A percentile compares a stretch with the other conserved stretches of the same genome.
phyloP scores from a whole-genome alignment of 2,797 vertebrate species.

The Clamator glandarius region DNA sequence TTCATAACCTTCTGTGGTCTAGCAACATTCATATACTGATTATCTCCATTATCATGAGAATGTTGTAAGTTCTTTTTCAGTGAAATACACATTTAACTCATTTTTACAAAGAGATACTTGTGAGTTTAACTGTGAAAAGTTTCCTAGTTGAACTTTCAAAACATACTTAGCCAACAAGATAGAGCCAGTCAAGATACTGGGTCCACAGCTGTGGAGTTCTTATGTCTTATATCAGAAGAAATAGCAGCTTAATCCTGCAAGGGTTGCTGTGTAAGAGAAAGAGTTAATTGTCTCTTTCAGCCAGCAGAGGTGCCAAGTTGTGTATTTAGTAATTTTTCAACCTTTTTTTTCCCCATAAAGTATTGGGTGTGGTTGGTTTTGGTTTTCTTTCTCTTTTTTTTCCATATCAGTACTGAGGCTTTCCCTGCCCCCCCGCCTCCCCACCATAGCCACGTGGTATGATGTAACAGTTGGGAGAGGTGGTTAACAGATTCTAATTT shows the following conservation, averaged over 20 bases:
- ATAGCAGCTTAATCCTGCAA: not conserved
- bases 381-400: slow-evolving; percentile 12
- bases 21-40: slow-evolving; percentile 4
- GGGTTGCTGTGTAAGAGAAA: not conserved
- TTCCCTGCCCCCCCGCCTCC: too few species aligned
- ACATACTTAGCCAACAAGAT: not conserved
- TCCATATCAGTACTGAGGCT: not conserved
- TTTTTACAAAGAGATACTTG: not conserved
- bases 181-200: not conserved
- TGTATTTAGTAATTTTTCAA: not conserved
- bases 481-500: not conserved
- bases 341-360: not conserved
- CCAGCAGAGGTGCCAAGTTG: not conserved
- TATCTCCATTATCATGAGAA: not conserved
- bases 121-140: not conserved
- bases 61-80: not conserved
- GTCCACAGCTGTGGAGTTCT: not conserved
- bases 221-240: not conserved
- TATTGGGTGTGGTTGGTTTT: not conserved
- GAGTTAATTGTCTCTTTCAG: not conserved
- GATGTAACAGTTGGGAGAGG: not conserved
- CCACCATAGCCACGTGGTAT: not conserved
- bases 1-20: slow-evolving; percentile 63
- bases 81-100: not conserved
- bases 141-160: not conserved